phyloP scores from a whole-genome alignment of 2,113 vertebrate species.

The Cyanistes caeruleus region DNA sequence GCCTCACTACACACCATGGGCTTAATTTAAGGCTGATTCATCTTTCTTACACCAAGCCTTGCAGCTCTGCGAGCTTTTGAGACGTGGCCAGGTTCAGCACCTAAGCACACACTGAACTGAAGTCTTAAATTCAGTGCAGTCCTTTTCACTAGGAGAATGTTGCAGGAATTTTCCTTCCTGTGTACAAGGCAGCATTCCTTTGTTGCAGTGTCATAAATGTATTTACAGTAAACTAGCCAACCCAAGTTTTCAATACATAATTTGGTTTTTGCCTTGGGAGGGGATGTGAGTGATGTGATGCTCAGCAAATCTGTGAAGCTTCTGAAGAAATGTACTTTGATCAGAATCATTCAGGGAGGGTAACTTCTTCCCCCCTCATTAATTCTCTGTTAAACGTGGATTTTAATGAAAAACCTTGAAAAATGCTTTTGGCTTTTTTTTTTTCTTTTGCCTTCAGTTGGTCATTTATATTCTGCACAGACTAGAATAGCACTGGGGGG shows the following conservation, averaged over 20 bases:
- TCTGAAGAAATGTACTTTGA: not conserved
- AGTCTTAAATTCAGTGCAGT: not conserved
- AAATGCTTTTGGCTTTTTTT: not conserved
- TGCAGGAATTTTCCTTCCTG: not conserved
- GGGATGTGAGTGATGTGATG: not conserved
- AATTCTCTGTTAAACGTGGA: not conserved
- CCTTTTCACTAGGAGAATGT: not conserved
- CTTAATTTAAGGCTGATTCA: not conserved
- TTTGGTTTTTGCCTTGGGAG: not conserved
- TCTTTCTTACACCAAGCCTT: not conserved
- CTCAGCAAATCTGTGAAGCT: not conserved
- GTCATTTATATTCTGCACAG: slow-evolving; percentile 40
- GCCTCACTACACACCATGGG: not conserved
- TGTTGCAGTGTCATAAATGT: not conserved
- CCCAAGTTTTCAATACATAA: not conserved
- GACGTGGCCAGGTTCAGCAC: not conserved
- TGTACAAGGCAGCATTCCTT: not conserved
- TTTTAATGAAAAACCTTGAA: slow-evolving; percentile 36
- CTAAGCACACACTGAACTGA: not conserved
- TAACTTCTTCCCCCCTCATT: not conserved
- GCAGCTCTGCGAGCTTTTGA: not conserved
- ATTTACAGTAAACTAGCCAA: not conserved
- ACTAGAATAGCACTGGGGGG: slow-evolving; percentile 52
- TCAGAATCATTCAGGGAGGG: not conserved
- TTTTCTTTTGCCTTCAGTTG: not conserved